phyloP scores from a whole-genome alignment of 1,140 invertebrate genomes.

The Ostrea denselamellosa region DNA sequence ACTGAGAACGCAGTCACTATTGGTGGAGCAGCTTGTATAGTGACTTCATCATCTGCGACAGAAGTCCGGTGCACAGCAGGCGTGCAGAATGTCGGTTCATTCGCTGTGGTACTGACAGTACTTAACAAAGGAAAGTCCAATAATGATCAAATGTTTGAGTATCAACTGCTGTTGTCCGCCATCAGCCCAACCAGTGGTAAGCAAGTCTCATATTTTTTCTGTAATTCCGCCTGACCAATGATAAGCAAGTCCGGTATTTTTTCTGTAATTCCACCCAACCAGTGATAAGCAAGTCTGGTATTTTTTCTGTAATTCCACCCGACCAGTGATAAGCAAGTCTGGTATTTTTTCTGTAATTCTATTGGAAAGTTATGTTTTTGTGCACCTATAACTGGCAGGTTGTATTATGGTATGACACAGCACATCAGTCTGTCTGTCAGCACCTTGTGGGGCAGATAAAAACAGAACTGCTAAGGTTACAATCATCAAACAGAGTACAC shows the following conservation, averaged over 20 bases:
- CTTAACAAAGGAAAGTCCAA: constrained; percentile 55
- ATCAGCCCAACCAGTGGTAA: constrained; percentile 65
- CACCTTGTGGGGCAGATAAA: too few relatives aligned
- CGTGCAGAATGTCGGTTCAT: constrained; percentile 54
- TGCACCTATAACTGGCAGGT: background rate
- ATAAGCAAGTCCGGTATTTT: background rate
- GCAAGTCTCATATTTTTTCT: background rate
- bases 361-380: background rate
- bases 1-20: constrained; percentile 58
- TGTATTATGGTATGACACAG: too few relatives aligned
- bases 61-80: constrained; percentile 61
- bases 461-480: too few relatives aligned
- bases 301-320: background rate
- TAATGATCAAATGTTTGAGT: constrained; percentile 62
- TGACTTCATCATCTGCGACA: constrained; percentile 52
- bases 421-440: too few relatives aligned
- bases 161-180: constrained; percentile 50
- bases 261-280: background rate
- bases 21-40: constrained; percentile 55
- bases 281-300: background rate
- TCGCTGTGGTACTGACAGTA: constrained; percentile 60
- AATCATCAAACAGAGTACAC: too few relatives aligned
- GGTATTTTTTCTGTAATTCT: background rate
- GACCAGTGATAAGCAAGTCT: too few relatives aligned
- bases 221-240: background rate